Evolutionary conservation across 2,888 invertebrate genomes (phyloP).

Genomic region (Hanleya hanleyi): DNA sequence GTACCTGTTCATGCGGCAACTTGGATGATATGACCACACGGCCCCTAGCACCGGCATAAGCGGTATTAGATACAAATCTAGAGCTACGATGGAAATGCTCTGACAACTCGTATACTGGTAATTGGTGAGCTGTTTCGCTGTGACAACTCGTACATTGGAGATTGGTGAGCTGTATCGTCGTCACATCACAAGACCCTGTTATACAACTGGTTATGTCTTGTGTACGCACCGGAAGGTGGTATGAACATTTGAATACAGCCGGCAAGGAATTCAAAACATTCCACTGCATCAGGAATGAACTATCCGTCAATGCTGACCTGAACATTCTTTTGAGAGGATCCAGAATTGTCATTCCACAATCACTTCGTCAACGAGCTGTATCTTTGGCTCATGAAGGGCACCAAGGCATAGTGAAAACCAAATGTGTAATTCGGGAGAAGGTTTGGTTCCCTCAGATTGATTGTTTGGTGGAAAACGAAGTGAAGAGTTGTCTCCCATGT

Average conservation of each 20-base stretch:
- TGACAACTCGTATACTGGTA: too few relatives aligned
- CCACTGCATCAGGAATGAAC: background rate
- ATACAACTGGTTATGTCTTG: background rate
- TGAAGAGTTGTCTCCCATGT: slow-evolving; percentile 32
- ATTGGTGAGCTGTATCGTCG: too few relatives aligned
- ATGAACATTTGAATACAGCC: background rate
- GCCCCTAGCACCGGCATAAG: too few relatives aligned
- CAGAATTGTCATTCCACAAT: slow-evolving; percentile 37
- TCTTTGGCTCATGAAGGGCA: slow-evolving; percentile 46
- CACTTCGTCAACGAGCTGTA: slow-evolving; percentile 33
- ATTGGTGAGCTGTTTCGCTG: too few relatives aligned
- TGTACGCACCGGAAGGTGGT: background rate
- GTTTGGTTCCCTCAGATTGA: slow-evolving; percentile 50
- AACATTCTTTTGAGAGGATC: slow-evolving; percentile 26
- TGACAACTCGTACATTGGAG: too few relatives aligned
- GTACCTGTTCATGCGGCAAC: too few relatives aligned
- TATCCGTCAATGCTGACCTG: background rate
- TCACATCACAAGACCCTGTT: background rate
- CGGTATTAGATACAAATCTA: too few relatives aligned
- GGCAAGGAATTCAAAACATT: background rate
- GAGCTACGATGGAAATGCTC: too few relatives aligned
- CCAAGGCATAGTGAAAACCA: slow-evolving; percentile 46
- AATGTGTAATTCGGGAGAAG: slow-evolving; percentile 38
- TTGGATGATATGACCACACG: too few relatives aligned
- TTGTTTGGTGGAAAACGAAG: slow-evolving; percentile 30